Conservation (phyloP, 2,113 vertebrate genomes). For the Bolborhynchus lineola region DNA sequence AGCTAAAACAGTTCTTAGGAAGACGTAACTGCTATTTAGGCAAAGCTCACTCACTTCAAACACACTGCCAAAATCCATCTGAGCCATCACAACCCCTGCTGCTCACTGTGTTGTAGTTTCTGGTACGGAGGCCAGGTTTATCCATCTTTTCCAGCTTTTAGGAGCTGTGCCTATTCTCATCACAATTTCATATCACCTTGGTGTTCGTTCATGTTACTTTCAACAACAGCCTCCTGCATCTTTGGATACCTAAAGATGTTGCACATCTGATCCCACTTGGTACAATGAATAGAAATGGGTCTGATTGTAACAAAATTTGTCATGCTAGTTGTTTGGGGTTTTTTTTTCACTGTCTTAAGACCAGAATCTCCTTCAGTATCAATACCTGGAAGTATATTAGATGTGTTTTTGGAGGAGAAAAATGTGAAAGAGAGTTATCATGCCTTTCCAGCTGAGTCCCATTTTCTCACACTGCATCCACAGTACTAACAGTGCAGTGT, state of each 20-base stretch:
- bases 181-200: neutral
- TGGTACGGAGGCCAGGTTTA: neutral
- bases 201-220: neutral
- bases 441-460: neutral
- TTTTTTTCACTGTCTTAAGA: neutral
- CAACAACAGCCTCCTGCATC: neutral
- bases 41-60: neutral
- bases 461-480: neutral
- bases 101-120: neutral
- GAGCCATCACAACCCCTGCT: neutral
- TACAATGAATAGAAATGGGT: neutral
- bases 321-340: neutral
- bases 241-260: neutral
- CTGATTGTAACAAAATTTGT: neutral
- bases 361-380: neutral
- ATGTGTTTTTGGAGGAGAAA: neutral
- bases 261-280: neutral
- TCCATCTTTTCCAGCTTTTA: neutral
- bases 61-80: neutral
- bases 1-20: neutral
- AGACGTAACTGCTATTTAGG: neutral
- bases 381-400: neutral
- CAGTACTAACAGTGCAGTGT: neutral
- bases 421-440: neutral
- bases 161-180: neutral